Evolutionary conservation across 2,113 vertebrate species (phyloP).

Genomic region (Amblyopsis rosae): DNA sequence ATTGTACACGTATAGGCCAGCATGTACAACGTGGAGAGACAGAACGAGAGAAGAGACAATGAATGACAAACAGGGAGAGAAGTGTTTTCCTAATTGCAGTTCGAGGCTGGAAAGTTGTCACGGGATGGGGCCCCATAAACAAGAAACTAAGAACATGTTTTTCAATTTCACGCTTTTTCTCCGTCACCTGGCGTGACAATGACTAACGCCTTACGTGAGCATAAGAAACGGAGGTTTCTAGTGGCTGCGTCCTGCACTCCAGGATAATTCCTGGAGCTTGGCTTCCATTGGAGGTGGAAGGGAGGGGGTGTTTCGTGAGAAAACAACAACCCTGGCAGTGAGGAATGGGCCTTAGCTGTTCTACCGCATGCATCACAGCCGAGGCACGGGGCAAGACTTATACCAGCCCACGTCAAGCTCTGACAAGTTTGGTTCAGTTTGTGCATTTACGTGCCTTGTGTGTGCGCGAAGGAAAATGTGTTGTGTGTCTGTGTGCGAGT

Average conservation of each 20-base stretch:
- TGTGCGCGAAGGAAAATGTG: neutral
- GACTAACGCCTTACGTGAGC: too few species aligned
- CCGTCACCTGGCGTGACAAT: too few species aligned
- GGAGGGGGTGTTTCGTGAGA: slow-evolving; percentile 35
- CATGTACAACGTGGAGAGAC: neutral
- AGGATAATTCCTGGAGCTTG: slow-evolving; percentile 19
- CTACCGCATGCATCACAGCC: slow-evolving; percentile 16
- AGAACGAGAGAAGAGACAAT: neutral
- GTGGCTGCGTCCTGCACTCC: slow-evolving; percentile 21
- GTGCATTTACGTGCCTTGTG: neutral
- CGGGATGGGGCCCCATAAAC: neutral
- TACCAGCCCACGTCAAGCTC: neutral
- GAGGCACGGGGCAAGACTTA: slow-evolving; percentile 9
- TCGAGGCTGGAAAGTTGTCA: neutral
- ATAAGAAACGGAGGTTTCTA: slow-evolving; percentile 11
- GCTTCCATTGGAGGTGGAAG: neutral
- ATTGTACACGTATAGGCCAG: neutral
- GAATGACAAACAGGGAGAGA: neutral
- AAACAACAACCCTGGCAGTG: slow-evolving; percentile 38
- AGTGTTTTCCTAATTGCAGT: neutral
- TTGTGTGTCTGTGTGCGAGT: neutral
- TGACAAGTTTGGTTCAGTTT: slow-evolving; percentile 16
- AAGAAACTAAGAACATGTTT: neutral
- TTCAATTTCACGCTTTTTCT: neutral
- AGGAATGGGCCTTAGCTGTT: slow-evolving; percentile 17